Conservation (phyloP, 2,113 vertebrate genomes). For the Miniopterus natalensis region DNA sequence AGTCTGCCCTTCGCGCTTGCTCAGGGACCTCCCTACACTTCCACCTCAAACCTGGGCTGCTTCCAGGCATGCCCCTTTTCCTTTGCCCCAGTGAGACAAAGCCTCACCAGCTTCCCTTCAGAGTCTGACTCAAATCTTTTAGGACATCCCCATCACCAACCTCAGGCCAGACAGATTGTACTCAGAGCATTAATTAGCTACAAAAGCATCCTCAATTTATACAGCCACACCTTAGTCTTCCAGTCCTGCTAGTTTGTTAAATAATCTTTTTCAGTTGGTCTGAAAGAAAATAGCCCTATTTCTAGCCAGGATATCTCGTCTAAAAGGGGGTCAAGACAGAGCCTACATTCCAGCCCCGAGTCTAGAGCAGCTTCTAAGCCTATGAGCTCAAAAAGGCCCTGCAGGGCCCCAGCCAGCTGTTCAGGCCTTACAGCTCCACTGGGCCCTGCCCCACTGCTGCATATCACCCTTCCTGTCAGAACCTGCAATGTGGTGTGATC, state of each 20-base stretch:
- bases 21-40: neutral
- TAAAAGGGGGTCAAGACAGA: neutral
- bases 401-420: neutral
- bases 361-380: neutral
- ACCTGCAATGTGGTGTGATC: neutral
- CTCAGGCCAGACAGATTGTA: neutral
- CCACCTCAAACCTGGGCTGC: too few relatives aligned
- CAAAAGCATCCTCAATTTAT: neutral
- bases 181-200: neutral
- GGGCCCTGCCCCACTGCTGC: neutral
- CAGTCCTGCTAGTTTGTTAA: neutral
- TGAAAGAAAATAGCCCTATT: constrained; percentile 3
- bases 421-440: neutral
- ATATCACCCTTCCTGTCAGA: neutral
- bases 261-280: neutral
- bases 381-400: neutral
- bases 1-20: neutral
- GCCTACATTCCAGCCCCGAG: neutral
- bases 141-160: neutral
- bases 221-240: neutral
- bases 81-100: neutral
- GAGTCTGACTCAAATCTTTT: neutral
- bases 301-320: neutral
- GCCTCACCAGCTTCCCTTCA: neutral
- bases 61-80: neutral